Evolutionary conservation across 1,140 invertebrate genomes (phyloP).

Genomic region (Helicoverpa armigera): DNA sequence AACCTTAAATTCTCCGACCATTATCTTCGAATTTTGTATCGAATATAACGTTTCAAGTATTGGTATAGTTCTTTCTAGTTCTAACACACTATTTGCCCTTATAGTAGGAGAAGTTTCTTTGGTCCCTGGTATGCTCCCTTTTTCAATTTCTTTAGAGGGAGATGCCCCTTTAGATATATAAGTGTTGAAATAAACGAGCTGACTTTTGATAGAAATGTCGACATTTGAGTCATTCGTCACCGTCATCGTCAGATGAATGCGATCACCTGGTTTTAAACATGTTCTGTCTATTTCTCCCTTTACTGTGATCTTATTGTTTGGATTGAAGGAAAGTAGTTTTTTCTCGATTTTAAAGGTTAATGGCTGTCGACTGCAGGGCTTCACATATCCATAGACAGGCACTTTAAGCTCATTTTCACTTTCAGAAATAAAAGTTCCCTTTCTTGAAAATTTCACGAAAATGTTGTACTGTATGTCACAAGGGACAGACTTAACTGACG

Average conservation of each 20-base stretch:
- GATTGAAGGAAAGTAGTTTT: background rate
- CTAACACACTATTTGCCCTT: background rate
- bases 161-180: too few species aligned
- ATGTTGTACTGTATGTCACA: background rate
- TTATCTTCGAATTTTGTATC: conserved; percentile 6
- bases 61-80: background rate
- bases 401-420: background rate
- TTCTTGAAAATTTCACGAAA: background rate
- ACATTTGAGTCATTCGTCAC: background rate
- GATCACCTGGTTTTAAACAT: background rate
- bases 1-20: background rate
- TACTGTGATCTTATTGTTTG: background rate
- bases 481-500: background rate
- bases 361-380: background rate
- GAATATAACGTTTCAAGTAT: background rate
- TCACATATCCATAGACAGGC: background rate
- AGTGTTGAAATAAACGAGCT: background rate
- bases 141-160: too few species aligned
- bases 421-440: background rate
- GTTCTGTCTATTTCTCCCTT: background rate
- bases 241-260: background rate
- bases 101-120: background rate
- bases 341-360: background rate
- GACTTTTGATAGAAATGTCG: background rate
- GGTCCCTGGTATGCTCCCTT: background rate